Evolutionary conservation across 2,113 vertebrate species (phyloP), one percentile per base, ranked within the genome.

Genomic region (Mirounga angustirostris): DNA sequence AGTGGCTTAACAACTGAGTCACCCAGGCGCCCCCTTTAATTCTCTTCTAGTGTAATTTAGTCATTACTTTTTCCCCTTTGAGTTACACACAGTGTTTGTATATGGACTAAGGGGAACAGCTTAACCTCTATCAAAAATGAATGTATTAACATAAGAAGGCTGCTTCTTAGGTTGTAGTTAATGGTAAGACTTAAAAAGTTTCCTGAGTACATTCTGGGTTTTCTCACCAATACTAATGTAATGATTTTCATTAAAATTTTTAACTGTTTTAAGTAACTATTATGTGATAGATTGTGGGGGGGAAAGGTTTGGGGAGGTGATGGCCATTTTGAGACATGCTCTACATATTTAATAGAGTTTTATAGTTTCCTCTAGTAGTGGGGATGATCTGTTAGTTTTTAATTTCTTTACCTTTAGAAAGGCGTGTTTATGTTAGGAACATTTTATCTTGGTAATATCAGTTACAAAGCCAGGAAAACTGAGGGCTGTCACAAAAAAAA

Each of bases 151-250:
- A 10, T 40, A 21, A 36, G 69, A 85, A 89, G 74, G 1, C 85
- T 82, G 50, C 69, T 22, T 8, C 91, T 13, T 36, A 96, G 28
- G 46, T 97, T 1, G 87, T 96, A 96, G 85, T 18, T 46, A 89
- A 84, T 89, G 80, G 0, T 74, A 36, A 63, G 30, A 46, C 36
- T 81, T 58, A 94, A 88, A 24, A 79, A 36, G 6, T 80, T 80
- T 80, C 28, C 36, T 94, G 30, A 71, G 19, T 81, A 46, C 28
- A 50, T 82, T 81, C 30, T 73, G 16, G 33, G 40, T 89, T 89
- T 71, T 33, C 81, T 82, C 54, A n/a, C 14, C 36, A 71, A 59
- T 36, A 58, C 16, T 81, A 52, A 59, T 94, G 36, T 89, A 46
- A 88, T 28, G 16, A 7, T 88, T 88, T 94, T 80, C 12, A 80